Percentiles rank a stretch among this genome's conserved stretches.
phyloP scores from a whole-genome alignment of 2,888 invertebrate species.

The Metacarcinus magister region DNA sequence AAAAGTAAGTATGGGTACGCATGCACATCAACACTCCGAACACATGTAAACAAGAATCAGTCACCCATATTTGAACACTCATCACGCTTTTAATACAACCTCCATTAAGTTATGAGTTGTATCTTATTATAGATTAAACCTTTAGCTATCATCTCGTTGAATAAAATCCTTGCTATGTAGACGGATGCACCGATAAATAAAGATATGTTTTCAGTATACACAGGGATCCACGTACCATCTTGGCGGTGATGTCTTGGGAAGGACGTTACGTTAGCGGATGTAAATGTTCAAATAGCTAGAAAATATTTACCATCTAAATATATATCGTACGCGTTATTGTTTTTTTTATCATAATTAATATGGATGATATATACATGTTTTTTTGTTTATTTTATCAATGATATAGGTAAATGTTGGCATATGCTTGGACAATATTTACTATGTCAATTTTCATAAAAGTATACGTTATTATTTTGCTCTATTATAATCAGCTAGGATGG shows the following conservation, averaged over 20 bases:
- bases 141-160: background rate
- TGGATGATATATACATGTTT: too few relatives aligned
- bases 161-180: background rate
- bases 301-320: too few relatives aligned
- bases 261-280: background rate
- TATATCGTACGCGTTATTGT: too few relatives aligned
- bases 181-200: background rate
- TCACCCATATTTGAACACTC: background rate
- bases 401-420: too few relatives aligned
- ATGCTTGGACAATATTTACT: too few relatives aligned
- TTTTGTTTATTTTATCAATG: too few relatives aligned
- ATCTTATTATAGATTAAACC: background rate
- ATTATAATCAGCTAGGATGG: too few relatives aligned
- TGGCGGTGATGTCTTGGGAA: constrained; percentile 47
- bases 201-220: background rate
- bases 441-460: too few relatives aligned
- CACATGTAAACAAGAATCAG: background rate
- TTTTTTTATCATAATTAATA: too few relatives aligned
- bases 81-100: background rate
- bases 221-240: constrained; percentile 22
- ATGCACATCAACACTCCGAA: too few relatives aligned
- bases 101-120: background rate
- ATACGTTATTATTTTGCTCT: too few relatives aligned
- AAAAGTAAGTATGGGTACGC: too few relatives aligned
- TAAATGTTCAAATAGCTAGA: background rate